Evolutionary conservation across 2,888 invertebrate genomes (phyloP).

Genomic region (Brassicogethes aeneus): DNA sequence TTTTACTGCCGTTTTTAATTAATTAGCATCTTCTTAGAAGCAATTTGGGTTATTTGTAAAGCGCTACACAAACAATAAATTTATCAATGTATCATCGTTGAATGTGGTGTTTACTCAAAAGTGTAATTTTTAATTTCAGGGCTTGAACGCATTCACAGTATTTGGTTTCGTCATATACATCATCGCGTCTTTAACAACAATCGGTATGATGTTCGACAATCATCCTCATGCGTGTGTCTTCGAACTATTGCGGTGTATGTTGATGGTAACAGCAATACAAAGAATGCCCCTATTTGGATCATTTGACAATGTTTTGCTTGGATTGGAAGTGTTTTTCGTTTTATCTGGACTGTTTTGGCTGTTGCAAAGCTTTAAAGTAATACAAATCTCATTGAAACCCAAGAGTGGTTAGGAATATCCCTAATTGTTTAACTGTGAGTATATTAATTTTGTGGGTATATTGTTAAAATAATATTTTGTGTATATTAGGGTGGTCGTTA

Average conservation of each 20-base stretch:
- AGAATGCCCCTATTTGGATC: conserved; percentile 39
- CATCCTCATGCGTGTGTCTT: conserved; percentile 50
- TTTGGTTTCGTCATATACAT: conserved; percentile 54
- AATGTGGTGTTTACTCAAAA: no score
- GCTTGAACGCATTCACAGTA: conserved; percentile 51
- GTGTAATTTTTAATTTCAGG: conserved; percentile 43
- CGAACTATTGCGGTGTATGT: conserved; percentile 56
- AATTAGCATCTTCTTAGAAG: no score
- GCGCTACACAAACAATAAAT: no score
- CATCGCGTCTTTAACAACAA: conserved; percentile 56
- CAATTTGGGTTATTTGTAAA: no score
- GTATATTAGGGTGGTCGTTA: no score
- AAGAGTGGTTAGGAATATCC: conserved; percentile 15
- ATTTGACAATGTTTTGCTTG: conserved; percentile 39
- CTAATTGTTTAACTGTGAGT: no score
- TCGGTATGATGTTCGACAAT: conserved; percentile 65
- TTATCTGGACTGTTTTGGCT: conserved; percentile 56
- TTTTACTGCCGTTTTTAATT: no score
- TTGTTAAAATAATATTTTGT: no score
- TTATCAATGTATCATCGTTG: no score
- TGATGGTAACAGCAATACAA: conserved; percentile 44
- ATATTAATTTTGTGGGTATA: no score
- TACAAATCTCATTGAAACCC: conserved; percentile 45
- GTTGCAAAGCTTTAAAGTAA: conserved; percentile 48
- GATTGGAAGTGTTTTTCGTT: conserved; percentile 49